These are phyloP conservation scores for Tamias sibiricus DNA, from an alignment of 2,113 vertebrate species.

Conservation along the genomic window DNA sequence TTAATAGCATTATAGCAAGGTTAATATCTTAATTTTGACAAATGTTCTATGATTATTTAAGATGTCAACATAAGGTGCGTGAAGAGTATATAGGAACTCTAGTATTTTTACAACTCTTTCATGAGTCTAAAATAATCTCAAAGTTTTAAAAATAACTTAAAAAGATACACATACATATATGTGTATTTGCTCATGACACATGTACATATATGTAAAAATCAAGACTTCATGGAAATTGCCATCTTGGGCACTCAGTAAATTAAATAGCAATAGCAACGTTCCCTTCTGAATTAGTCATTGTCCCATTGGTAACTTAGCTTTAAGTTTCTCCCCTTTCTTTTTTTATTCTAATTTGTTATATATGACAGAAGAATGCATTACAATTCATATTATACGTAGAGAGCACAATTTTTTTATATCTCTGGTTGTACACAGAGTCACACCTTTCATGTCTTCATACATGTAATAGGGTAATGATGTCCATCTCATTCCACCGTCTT, in stretches of 20 bases:
- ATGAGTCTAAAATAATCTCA: constrained; percentile 60
- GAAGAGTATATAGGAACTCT: neutral
- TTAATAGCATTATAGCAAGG: constrained; percentile 12
- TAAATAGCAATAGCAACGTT: constrained; percentile 20
- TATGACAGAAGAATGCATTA: no score
- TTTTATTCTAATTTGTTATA: no score
- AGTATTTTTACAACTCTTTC: constrained; percentile 59
- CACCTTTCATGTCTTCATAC: no score
- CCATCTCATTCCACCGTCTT: no score
- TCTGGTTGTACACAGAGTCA: no score
- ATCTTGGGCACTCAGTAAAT: constrained; percentile 32
- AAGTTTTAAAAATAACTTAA: constrained; percentile 46
- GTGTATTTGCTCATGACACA: neutral
- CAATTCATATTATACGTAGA: no score
- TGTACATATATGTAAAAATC: neutral
- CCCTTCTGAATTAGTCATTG: constrained; percentile 37
- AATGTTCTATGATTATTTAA: constrained; percentile 27
- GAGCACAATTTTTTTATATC: no score
- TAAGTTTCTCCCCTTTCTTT: neutral
- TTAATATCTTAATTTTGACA: constrained; percentile 61
- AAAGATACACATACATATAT: constrained; percentile 45
- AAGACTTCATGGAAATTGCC: constrained; percentile 41
- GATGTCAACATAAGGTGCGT: constrained; percentile 36
- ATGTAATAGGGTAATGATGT: no score
- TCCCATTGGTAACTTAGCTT: constrained; percentile 44